Base-by-base conservation (phyloP, 1,140 invertebrate species). In the Amphibalanus amphitrite region DNA sequence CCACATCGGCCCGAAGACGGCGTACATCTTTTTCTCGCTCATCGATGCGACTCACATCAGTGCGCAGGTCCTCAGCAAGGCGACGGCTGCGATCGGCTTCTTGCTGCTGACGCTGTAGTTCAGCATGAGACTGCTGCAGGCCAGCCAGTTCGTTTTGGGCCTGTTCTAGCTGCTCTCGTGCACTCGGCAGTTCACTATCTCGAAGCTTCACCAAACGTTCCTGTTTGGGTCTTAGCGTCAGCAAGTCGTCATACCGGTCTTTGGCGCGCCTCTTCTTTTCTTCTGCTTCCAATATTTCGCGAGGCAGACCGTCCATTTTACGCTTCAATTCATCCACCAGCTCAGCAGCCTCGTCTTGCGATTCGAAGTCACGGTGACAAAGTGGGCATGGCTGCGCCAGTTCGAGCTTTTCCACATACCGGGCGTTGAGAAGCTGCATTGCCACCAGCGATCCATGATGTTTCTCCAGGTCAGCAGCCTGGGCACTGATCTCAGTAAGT, bases 351-450 rank as follows among this genome's bases (percentile, higher is more conserved):
- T 91, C 88, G 75, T 84, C 80, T 28, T 85, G 79, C n/a, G 79
- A 77, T 64, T 86, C 82, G 81, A 95, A 93, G 68, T 84, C 83
- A 74, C 91, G 84, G 74, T 88, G 87, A 79, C 92, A 95, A 0
- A 93, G 79, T 0, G 92, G 92, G 78, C 92, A 95, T 76, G 59
- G 73, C 74, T 29, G 69, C 70, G n/a, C 65, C 65, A 10, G 65
- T 28, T 28, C 26, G n/a, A 67, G 65, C 28, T 28, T 26, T 10
- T 67, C 65, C n/a, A 67, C 28, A 17, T 67, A 67, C 10, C 65
- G 10, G 10, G 3, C 23, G 65, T 67, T 28, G n/a, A 67, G 65
- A 3, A 10, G 65, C 65, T 67, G 65, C 65, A 67, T 67, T 3
- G 65, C 65, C 28, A 28, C 28, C 65, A 67, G 65, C 28, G 8